phyloP scores from a whole-genome alignment of 2,888 invertebrate genomes.

The Agrenia bidenticulata region DNA sequence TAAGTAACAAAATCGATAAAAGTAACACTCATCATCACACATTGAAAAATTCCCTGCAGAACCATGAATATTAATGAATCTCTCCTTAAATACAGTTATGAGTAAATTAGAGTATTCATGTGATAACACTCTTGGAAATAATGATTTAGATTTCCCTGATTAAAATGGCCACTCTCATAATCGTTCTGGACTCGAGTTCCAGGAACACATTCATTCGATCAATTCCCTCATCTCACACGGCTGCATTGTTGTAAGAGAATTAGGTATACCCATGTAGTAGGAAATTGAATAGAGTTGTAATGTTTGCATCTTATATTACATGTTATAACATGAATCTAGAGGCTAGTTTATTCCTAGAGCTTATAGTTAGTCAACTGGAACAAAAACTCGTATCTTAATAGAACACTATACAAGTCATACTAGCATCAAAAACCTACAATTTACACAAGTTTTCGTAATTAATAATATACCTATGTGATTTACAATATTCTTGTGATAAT shows the following conservation, averaged over 20 bases:
- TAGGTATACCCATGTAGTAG: too few species aligned
- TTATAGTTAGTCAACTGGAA: slow-evolving; percentile 2
- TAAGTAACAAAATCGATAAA: too few species aligned
- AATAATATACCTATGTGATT: slow-evolving; percentile 4
- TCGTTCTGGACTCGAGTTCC: too few species aligned
- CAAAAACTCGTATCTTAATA: background rate
- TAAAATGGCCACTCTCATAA: background rate
- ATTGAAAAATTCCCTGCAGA: too few species aligned
- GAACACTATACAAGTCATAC: slow-evolving; percentile 9
- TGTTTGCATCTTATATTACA: too few species aligned
- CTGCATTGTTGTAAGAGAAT: slow-evolving; percentile 15
- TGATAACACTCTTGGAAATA: background rate
- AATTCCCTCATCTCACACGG: slow-evolving; percentile 15
- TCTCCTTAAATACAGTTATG: too few species aligned
- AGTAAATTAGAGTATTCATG: slow-evolving; percentile 2
- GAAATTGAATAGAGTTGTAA: too few species aligned
- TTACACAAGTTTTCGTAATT: background rate
- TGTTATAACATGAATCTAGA: too few species aligned
- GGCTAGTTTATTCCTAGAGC: background rate
- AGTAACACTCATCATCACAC: too few species aligned
- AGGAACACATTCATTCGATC: background rate
- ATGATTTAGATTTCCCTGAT: background rate
- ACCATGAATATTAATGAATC: too few species aligned
- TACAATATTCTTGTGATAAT: background rate
- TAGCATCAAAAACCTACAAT: background rate